phyloP scores from a whole-genome alignment of 2,888 invertebrate species.

The Dicroscelio sp. region DNA sequence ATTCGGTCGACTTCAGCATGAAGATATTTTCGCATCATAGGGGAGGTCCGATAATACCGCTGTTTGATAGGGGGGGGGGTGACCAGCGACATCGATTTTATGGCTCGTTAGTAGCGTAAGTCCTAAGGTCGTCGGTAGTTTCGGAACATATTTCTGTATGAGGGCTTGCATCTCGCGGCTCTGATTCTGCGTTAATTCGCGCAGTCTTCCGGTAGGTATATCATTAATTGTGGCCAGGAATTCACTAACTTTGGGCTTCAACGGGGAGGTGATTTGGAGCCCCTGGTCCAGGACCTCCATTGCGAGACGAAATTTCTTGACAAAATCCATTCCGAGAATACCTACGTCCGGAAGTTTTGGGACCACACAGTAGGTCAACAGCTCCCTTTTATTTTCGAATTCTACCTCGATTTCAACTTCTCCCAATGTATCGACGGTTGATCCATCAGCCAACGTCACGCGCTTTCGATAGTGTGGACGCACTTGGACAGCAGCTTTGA shows the following conservation, averaged over 20 bases:
- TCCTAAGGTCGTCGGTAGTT: background rate
- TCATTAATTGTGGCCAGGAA: too few relatives aligned
- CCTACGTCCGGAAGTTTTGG: too few relatives aligned
- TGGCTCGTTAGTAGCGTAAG: background rate
- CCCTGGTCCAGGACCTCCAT: too few relatives aligned
- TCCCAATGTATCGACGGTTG: background rate
- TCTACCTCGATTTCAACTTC: background rate
- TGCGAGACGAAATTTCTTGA: too few relatives aligned
- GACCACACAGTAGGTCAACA: background rate
- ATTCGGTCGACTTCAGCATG: conserved; percentile 87
- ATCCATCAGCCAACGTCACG: background rate
- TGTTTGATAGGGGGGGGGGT: conserved; percentile 34
- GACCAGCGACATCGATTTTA: background rate
- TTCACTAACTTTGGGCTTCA: too few relatives aligned
- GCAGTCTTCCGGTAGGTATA: too few relatives aligned
- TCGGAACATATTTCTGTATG: background rate
- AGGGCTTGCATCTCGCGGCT: background rate
- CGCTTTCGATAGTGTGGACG: background rate
- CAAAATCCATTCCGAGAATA: too few relatives aligned
- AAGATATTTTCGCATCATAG: conserved; percentile 2
- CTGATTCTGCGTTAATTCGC: background rate
- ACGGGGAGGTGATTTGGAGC: too few relatives aligned
- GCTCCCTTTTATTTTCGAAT: background rate
- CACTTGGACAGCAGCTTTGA: background rate
- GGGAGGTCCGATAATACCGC: conserved; percentile 19